A percentile compares a stretch with the other conserved stretches of the same genome.
phyloP scores from a whole-genome alignment of 2,113 vertebrate species.

The Dryoscopus gambensis region DNA sequence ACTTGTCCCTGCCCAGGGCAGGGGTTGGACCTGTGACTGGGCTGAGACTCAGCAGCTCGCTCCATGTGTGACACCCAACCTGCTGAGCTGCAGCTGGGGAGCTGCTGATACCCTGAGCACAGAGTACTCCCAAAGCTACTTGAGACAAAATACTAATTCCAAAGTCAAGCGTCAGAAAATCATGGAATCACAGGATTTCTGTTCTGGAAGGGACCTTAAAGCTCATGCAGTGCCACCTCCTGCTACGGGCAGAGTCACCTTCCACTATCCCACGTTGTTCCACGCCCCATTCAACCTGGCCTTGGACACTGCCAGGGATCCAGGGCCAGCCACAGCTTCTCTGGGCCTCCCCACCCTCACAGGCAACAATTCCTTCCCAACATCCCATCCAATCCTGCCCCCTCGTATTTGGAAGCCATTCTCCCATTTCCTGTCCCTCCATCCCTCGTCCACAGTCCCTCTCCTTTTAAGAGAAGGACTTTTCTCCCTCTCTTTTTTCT shows the following conservation, averaged over 20 bases:
- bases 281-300: rapidly evolving
- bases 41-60: background rate
- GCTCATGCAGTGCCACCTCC: background rate
- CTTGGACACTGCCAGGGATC: background rate
- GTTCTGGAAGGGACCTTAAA: background rate
- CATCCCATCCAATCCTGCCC: rapidly evolving
- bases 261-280: background rate
- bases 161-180: background rate
- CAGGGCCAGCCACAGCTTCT: background rate
- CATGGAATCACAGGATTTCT: background rate
- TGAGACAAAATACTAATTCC: background rate
- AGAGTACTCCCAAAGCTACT: background rate
- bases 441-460: too few relatives aligned
- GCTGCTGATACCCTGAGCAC: background rate
- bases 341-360: rapidly evolving
- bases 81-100: background rate
- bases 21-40: background rate
- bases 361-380: background rate
- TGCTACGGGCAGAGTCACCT: background rate
- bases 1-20: background rate
- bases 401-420: background rate
- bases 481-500: too few relatives aligned
- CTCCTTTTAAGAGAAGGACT: too few relatives aligned
- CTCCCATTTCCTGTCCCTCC: background rate
- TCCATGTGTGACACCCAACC: background rate